These are phyloP conservation scores for Rhynchotus rufescens DNA, from an alignment of 2,797 vertebrate species.

Conservation along the genomic window DNA sequence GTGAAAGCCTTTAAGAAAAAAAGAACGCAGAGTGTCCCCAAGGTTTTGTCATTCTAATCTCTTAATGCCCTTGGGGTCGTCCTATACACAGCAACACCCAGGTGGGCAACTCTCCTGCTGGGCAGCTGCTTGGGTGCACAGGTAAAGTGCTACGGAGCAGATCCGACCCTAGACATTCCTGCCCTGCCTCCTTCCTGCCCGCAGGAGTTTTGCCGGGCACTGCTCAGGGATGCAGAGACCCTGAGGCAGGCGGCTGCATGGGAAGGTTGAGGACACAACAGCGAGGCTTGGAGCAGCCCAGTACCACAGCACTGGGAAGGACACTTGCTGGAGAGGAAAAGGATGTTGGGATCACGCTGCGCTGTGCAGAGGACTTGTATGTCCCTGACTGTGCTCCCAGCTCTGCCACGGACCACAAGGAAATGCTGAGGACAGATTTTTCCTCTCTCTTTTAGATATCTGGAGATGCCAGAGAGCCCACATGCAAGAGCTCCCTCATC, in stretches of 20 bases:
- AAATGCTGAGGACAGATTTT: neutral
- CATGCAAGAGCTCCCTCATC: no score
- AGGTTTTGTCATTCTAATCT: slow-evolving; percentile 55
- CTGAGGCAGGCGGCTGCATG: neutral
- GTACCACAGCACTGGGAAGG: neutral
- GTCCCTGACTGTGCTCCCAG: neutral
- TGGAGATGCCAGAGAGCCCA: neutral
- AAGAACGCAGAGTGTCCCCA: neutral
- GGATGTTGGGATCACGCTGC: neutral
- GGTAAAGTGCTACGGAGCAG: neutral
- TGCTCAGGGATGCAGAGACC: neutral
- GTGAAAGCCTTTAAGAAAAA: slow-evolving; percentile 20
- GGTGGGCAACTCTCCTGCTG: neutral
- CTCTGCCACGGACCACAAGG: neutral
- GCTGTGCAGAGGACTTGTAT: accelerated
- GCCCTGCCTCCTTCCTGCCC: neutral
- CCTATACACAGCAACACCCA: neutral
- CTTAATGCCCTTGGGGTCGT: slow-evolving; percentile 57
- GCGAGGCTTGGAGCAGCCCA: neutral
- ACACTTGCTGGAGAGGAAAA: neutral
- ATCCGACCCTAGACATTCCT: neutral
- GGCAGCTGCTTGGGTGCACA: neutral
- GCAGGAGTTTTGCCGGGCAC: neutral
- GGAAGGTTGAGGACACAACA: neutral
- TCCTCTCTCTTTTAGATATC: neutral